Percentiles rank a stretch among this genome's conserved stretches.
Evolutionary conservation across 2,113 vertebrate species (phyloP).

Genomic region (Boulengeromyrus knoepffleri): DNA sequence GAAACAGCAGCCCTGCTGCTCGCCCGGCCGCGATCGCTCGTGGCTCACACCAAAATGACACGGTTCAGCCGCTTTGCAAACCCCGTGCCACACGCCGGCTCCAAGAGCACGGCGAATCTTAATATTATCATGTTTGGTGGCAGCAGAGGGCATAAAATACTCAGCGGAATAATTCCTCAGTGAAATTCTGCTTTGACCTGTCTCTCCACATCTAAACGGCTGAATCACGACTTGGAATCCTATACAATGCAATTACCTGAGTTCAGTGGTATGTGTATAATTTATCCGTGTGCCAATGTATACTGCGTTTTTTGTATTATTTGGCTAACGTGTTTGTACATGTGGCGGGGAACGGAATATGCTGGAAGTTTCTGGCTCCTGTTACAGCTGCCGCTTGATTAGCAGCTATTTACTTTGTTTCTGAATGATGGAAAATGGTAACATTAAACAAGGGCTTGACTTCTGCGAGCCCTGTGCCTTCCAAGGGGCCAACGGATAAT

Average conservation of each 20-base stretch:
- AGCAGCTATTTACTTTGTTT: neutral
- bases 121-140: neutral
- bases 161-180: neutral
- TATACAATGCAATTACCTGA: neutral
- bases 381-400: neutral
- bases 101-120: neutral
- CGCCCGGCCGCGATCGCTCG: neutral
- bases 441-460: neutral
- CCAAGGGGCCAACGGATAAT: neutral
- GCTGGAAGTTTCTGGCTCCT: neutral
- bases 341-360: neutral
- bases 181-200: neutral
- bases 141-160: neutral
- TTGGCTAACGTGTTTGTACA: neutral
- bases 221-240: neutral
- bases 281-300: neutral
- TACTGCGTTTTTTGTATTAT: neutral
- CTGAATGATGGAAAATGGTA: neutral
- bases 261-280: neutral
- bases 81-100: neutral
- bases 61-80: conserved; percentile 2
- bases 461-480: neutral
- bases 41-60: neutral
- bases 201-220: neutral
- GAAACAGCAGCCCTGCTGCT: conserved; percentile 9